A percentile compares a stretch with the other conserved stretches of the same genome.
Conservation (phyloP, 2,888 invertebrate genomes). For the Autographa gamma region DNA sequence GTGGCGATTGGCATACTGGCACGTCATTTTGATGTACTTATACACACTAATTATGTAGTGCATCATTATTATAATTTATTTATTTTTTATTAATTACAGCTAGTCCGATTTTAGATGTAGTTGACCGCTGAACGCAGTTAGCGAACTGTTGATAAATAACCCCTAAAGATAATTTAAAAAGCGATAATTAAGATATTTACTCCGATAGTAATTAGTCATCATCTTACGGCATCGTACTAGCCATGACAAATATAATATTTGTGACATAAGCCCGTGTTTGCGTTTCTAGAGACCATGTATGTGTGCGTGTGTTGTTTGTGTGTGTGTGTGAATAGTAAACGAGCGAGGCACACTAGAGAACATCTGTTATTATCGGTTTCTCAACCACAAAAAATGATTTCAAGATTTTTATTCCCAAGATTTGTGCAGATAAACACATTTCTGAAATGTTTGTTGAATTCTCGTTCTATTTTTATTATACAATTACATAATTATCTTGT, state of each 20-base stretch:
- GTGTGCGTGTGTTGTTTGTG: constrained; percentile 21
- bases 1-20: constrained; percentile 77
- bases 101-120: too few species aligned
- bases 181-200: constrained; percentile 7
- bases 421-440: constrained; percentile 44
- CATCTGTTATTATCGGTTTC: constrained; percentile 66
- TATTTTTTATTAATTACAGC: background rate
- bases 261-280: constrained; percentile 47
- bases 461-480: constrained; percentile 26
- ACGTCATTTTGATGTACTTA: constrained; percentile 61
- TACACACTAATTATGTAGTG: constrained; percentile 26
- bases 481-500: constrained; percentile 27
- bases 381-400: constrained; percentile 63
- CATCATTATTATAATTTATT: constrained; percentile 9
- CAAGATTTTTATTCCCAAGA: constrained; percentile 57
- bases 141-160: background rate
- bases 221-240: constrained; percentile 39
- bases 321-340: constrained; percentile 53
- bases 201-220: constrained; percentile 45
- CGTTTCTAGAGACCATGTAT: constrained; percentile 13
- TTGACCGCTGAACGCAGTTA: too few species aligned
- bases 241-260: constrained; percentile 51
- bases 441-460: constrained; percentile 26
- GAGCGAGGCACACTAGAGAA: constrained; percentile 51
- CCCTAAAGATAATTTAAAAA: background rate